These are phyloP conservation scores for Gallinago solitaria DNA, from an alignment of 2,797 vertebrate species.

Conservation along the genomic window DNA sequence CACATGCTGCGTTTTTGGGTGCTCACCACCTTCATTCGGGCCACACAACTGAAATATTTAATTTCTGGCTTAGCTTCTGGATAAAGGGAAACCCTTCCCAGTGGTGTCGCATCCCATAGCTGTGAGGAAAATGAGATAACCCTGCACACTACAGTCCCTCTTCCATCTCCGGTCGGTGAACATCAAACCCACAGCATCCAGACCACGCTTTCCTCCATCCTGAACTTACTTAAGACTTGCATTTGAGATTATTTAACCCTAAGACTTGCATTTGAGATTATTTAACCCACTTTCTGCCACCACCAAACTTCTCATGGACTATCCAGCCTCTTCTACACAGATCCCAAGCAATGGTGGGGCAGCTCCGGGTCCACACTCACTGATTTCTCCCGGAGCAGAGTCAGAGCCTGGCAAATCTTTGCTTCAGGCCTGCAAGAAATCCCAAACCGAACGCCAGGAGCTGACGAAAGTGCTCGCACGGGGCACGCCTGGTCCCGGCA, in stretches of 20 bases:
- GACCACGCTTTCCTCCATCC: accelerated
- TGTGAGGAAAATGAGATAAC: background rate
- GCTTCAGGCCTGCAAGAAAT: background rate
- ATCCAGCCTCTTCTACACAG: background rate
- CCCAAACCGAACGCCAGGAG: accelerated
- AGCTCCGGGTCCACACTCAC: background rate
- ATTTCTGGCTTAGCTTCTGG: background rate
- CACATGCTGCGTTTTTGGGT: background rate
- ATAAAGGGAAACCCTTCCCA: background rate
- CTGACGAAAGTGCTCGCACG: background rate
- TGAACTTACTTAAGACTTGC: background rate
- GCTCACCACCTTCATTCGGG: background rate
- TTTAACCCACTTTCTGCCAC: background rate
- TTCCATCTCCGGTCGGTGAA: background rate
- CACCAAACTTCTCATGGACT: background rate
- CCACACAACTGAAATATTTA: background rate
- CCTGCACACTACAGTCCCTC: background rate
- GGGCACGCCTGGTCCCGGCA: background rate
- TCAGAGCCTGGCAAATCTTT: background rate
- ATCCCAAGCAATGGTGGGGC: accelerated
- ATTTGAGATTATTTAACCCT: background rate
- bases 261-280: background rate
- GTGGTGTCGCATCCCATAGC: accelerated
- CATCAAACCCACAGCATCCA: background rate
- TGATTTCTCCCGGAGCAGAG: accelerated